Evolutionary conservation across 2,797 vertebrate species (phyloP), one percentile per base, ranked within the genome.

Genomic region (Hozukius guyotensis): DNA sequence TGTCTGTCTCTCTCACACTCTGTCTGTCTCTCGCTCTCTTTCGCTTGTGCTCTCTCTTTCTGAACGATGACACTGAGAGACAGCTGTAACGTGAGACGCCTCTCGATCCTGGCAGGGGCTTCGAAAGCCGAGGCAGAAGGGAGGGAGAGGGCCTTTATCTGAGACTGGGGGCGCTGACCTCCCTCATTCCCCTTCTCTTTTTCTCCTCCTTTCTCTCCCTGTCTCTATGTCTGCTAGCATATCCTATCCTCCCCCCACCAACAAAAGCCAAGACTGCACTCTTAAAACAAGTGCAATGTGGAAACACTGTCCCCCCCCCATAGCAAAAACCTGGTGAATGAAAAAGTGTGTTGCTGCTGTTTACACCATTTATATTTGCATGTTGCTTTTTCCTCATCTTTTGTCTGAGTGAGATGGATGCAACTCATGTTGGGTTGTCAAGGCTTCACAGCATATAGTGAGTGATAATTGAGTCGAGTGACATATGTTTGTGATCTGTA

Each of bases 31-130:
- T 56, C 25, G 75, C 82, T 73, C 77, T 71, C 81, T 72, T 82
- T 62, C 77, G 55, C 85, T 86, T 78, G 71, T 76, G 27, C 57
- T 62, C 60, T 62, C 77, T 88, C 75, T 88, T 84, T 92, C 92
- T 92, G 90, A 95, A 94, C 93, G 93, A 94, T 94, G 94, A 95
- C 94, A 94, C 94, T 94, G 93, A 94, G 93, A 95, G 94, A 95
- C 94, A 95, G 94, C 93, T 95, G 95, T 95, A 95, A 95, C 92
- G 93, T 93, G 94, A 95, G 94, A 95, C 90, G 93, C 93, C 93
- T 93, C 90, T 91, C 90, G 85, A 92, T 94, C 93, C 93, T 94
- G 92, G 94, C 94, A 92, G 94, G 93, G 92, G 94, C 92, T 94
- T 88, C 52, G 91, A 90, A 91, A 93, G 89, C 87, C 59, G 87